Base-by-base conservation (phyloP, 2,797 vertebrate species). In the Micrastur ruficollis region DNA sequence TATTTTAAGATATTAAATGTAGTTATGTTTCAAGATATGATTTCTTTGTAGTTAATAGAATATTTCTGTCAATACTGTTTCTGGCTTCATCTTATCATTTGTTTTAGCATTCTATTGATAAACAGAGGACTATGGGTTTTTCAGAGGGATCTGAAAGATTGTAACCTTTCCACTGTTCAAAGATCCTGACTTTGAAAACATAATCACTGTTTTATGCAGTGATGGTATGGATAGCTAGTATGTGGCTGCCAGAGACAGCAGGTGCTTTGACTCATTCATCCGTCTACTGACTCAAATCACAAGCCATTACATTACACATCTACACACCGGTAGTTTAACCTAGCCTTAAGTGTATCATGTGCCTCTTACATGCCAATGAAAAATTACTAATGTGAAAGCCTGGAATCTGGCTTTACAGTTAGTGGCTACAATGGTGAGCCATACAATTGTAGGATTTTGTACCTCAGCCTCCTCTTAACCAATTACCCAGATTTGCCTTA, bases 221-320 rank as follows among this genome's bases (percentile, higher is more conserved):
- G 61, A 15, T 36, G 8, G 29, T 32, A 23, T 0, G 0, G 38
- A 42, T 17, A 70, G 17, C 14, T 27, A 32, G 19, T 26, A 31
- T 63, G 19, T 49, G 22, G 1, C 46, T 90, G 58, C 70, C 46
- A 27, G 58, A 66, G 17, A 34, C 49, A 65, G 34, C 26, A 42
- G 49, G 11, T 61, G 11, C 40, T 91, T 89, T n/a, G 50, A 12
- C 23, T 56, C 34, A 21, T 61, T 82, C 26, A 17, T 52, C 53
- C 81, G 17, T 59, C 74, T 79, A 21, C 61, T 38, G 36, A 50
- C 29, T 26, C 36, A 56, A 40, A 42, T 59, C 49, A 71, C 18
- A 67, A 53, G 26, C 31, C 8, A 2, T 68, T 66, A 25, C 19
- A 13, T 21, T 63, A 34, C 50, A 53, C 40, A 32, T 42, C 42